Evolutionary conservation across 2,113 vertebrate species (phyloP).

Genomic region (Bambusicola thoracicus): DNA sequence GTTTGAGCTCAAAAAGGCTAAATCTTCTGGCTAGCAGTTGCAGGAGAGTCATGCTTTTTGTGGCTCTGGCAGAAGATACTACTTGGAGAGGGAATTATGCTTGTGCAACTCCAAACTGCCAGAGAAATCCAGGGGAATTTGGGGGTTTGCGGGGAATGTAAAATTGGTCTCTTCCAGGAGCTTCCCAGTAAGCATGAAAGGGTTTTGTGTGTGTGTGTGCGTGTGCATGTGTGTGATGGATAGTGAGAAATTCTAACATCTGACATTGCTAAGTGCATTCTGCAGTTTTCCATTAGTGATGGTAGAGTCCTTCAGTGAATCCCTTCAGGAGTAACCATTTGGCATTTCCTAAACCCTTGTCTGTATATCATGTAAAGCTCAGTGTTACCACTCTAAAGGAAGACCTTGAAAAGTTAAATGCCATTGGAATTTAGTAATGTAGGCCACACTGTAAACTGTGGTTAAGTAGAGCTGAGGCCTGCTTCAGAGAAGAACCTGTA

Average conservation of each 20-base stretch:
- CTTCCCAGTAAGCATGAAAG: slow-evolving; percentile 11
- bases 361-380: slow-evolving; percentile 36
- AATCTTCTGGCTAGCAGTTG: slow-evolving; percentile 57
- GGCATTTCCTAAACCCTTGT: slow-evolving; percentile 55
- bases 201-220: neutral
- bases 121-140: slow-evolving; percentile 54
- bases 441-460: slow-evolving; percentile 76
- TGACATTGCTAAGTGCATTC: neutral
- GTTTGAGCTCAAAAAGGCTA: slow-evolving; percentile 55
- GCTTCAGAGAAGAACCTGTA: slow-evolving; percentile 70
- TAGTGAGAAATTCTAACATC: neutral
- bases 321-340: slow-evolving; percentile 27
- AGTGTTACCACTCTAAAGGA: slow-evolving; percentile 55
- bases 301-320: neutral
- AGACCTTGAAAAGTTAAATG: slow-evolving; percentile 62
- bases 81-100: slow-evolving; percentile 49
- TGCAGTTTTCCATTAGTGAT: slow-evolving; percentile 49
- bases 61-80: slow-evolving; percentile 55
- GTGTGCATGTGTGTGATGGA: neutral
- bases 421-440: slow-evolving; percentile 73
- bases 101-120: slow-evolving; percentile 56
- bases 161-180: slow-evolving; percentile 37
- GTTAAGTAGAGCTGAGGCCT: slow-evolving; percentile 68
- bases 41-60: slow-evolving; percentile 55
- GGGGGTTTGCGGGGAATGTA: slow-evolving; percentile 64